A percentile compares a stretch with the other conserved stretches of the same genome.
These are phyloP conservation scores for Rhagoletis pomonella DNA, from an alignment of 1,140 invertebrate genomes.

Conservation along the genomic window DNA sequence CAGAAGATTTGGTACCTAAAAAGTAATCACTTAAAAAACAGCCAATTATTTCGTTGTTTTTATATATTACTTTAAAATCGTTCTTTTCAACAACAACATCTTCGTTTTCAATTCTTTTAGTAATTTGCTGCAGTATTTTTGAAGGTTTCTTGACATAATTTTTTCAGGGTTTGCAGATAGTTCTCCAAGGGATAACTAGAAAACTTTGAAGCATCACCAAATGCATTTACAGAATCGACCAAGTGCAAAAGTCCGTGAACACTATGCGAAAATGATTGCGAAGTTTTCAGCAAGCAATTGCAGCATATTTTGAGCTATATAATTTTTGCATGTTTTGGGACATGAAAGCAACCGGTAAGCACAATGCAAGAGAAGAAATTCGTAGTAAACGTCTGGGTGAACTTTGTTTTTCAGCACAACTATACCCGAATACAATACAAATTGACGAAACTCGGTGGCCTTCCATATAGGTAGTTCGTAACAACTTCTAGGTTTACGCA, in stretches of 20 bases:
- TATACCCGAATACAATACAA: background rate
- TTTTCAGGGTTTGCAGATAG: background rate
- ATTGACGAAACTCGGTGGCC: background rate
- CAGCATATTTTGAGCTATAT: background rate
- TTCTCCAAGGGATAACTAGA: background rate
- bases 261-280: background rate
- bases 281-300: background rate
- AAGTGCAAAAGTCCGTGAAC: background rate
- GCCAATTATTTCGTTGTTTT: too few species aligned
- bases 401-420: background rate
- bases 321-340: background rate
- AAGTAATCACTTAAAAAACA: too few species aligned
- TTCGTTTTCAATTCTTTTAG: background rate
- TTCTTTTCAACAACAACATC: too few species aligned
- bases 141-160: background rate
- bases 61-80: too few species aligned
- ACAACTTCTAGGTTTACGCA: background rate
- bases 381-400: background rate
- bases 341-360: background rate
- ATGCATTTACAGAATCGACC: background rate
- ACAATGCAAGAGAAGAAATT: background rate
- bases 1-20: too few species aligned
- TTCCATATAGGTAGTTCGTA: background rate
- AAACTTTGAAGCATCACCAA: background rate
- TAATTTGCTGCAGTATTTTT: background rate